A percentile compares a stretch with the other conserved stretches of the same genome.
Evolutionary conservation across 2,888 invertebrate species (phyloP).

Genomic region (Ypsolopha sequella): DNA sequence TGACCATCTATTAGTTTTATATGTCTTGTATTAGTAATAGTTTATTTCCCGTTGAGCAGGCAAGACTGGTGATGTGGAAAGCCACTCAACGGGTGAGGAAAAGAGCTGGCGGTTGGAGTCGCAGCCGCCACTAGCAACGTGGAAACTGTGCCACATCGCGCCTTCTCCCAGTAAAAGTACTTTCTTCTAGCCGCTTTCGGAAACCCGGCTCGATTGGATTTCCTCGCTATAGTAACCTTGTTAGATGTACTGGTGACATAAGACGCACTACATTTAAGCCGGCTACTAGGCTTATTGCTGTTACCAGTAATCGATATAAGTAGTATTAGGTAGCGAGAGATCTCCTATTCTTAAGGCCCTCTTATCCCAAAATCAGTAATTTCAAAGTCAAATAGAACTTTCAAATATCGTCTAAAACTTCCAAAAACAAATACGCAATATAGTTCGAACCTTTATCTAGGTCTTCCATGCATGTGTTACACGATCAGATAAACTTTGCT

Average conservation of each 20-base stretch:
- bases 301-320: neutral
- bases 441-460: too few relatives aligned
- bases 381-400: too few relatives aligned
- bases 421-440: too few relatives aligned
- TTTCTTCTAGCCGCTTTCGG: constrained; percentile 67
- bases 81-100: constrained; percentile 19
- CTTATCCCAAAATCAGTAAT: too few relatives aligned
- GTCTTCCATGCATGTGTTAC: too few relatives aligned
- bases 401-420: too few relatives aligned
- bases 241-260: constrained; percentile 50
- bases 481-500: too few relatives aligned
- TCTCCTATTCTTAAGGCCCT: too few relatives aligned
- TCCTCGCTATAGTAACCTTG: constrained; percentile 57
- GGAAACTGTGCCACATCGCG: constrained; percentile 63
- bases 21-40: neutral
- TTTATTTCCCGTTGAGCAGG: constrained; percentile 20
- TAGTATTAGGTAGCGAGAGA: constrained; percentile 4
- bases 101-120: constrained; percentile 7
- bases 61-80: constrained; percentile 33
- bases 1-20: neutral
- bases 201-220: constrained; percentile 52
- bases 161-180: constrained; percentile 65
- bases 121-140: constrained; percentile 18
- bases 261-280: constrained; percentile 47
- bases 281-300: neutral